These are phyloP conservation scores for Psammodynastes pulverulentus DNA, from an alignment of 2,113 vertebrate genomes.

Conservation along the genomic window DNA sequence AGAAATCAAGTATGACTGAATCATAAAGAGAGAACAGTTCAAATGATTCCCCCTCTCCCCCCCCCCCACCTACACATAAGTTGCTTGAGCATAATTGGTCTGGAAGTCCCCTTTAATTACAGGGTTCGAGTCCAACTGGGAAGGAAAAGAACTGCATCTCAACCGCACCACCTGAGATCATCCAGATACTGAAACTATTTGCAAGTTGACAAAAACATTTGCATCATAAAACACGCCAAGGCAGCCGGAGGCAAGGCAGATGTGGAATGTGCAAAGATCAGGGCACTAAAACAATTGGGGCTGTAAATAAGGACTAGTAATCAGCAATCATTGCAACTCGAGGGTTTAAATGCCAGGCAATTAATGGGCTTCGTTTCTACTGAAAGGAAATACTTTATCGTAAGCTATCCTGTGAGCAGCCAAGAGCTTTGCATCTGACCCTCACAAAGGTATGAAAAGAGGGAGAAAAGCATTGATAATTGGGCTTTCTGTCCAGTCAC, in stretches of 20 bases:
- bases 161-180: constrained; percentile 69
- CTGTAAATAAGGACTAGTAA: constrained; percentile 64
- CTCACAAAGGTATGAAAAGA: constrained; percentile 40
- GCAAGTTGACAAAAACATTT: constrained; percentile 66
- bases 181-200: constrained; percentile 65
- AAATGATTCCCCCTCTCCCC: constrained; percentile 29
- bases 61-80: constrained; percentile 42
- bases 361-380: constrained; percentile 55
- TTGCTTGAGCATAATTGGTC: constrained; percentile 61
- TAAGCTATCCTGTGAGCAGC: constrained; percentile 34
- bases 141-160: constrained; percentile 65
- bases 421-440: constrained; percentile 18
- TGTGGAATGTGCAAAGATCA: constrained; percentile 65
- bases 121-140: constrained; percentile 68
- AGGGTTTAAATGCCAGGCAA: constrained; percentile 62
- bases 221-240: constrained; percentile 60
- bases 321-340: constrained; percentile 64
- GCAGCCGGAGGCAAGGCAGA: constrained; percentile 58
- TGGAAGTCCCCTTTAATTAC: constrained; percentile 73
- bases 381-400: constrained; percentile 51
- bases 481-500: constrained; percentile 27
- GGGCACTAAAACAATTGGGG: constrained; percentile 64
- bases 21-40: constrained; percentile 64
- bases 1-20: constrained; percentile 40
- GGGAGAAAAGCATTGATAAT: constrained; percentile 29